Base-by-base conservation (phyloP, 2,888 invertebrate species). In the Carterocephalus palaemon region DNA sequence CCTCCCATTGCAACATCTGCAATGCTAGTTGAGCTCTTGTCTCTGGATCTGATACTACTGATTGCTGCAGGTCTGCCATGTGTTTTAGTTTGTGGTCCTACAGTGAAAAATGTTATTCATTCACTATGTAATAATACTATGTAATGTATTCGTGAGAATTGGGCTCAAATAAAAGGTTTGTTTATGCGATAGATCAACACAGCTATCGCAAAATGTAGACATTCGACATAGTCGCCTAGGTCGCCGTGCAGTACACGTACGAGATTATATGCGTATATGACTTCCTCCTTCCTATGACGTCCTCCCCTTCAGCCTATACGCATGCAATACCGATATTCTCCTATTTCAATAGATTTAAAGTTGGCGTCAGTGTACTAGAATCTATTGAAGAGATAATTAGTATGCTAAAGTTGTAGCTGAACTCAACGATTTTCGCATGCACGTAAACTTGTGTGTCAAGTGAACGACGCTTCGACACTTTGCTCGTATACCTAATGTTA, bases 61-160 rank as follows among this genome's bases (percentile, higher is more conserved):
- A 95, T 82, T 97, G 93, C 81, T 98, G 98, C 65, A 98, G 89
- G 78, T 98, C 98, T n/a, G 98, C 97, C 98, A 98, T 98, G 74
- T 98, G 97, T 76, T 96, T 96, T 85, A 98, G 88, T 81, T 98
- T 98, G 73, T 96, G 95, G 87, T 98, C 98, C 98, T 98, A 87
- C 47, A 31, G 13, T 43, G 33, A 50, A 2, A 9, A 0, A 23
- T 19, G 19, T 19, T 19, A 3, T 19, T 19, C 19, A 19, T 19
- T 19, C 6, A 4, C 6, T 19, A 19, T 19, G 19, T 19, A 19
- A 19, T 6, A 19, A 19, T 4, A 4, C 3, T 19, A 19, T 19
- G 6, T 19, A 19, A 19, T 19, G 19, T 19, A 19, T 19, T 4
- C 19, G 19, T 19, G 19, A 19, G 6, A 6, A 19, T 4, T 3